A percentile compares a stretch with the other conserved stretches of the same genome.
Evolutionary conservation across 2,888 invertebrate genomes (phyloP).

Genomic region (Phyllotreta cruciferae): DNA sequence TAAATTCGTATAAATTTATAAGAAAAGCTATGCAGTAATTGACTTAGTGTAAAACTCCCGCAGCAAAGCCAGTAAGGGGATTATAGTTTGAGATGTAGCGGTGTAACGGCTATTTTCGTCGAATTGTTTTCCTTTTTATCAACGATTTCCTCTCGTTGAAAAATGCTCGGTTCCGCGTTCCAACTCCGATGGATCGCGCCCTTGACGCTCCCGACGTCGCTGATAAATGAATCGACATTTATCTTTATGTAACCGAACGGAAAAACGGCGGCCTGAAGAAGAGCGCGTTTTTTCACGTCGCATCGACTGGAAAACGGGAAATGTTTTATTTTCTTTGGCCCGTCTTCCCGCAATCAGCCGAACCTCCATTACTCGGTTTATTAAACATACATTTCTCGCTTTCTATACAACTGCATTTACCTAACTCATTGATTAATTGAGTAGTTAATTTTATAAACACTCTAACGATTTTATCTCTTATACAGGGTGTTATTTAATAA

Average conservation of each 20-base stretch:
- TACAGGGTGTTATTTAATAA: too few relatives aligned
- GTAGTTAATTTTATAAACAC: too few relatives aligned
- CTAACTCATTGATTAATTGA: too few relatives aligned
- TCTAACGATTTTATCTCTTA: too few relatives aligned
- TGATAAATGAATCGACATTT: constrained; percentile 28
- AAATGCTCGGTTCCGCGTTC: constrained; percentile 18
- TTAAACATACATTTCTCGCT: too few relatives aligned
- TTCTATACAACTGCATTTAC: too few relatives aligned
- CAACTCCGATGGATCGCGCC: constrained; percentile 24
- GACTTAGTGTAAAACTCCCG: too few relatives aligned
- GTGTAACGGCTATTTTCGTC: not conserved
- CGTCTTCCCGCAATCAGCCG: constrained; percentile 9
- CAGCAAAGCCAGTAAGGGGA: not conserved
- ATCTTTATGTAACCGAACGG: constrained; percentile 24
- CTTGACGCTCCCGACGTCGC: constrained; percentile 19
- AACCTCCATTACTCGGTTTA: too few relatives aligned
- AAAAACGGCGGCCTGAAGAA: constrained; percentile 18
- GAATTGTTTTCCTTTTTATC: too few relatives aligned
- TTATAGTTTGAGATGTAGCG: not conserved
- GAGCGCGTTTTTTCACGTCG: constrained; percentile 14
- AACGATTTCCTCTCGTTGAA: constrained; percentile 2
- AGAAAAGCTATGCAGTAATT: too few relatives aligned
- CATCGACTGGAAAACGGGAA: constrained; percentile 7
- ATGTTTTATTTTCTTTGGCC: constrained; percentile 18
- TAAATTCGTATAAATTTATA: too few relatives aligned